Percentiles rank a stretch among this genome's conserved stretches.
These are phyloP conservation scores for Sphinx pinastri DNA, from an alignment of 2,888 invertebrate genomes.

Conservation along the genomic window DNA sequence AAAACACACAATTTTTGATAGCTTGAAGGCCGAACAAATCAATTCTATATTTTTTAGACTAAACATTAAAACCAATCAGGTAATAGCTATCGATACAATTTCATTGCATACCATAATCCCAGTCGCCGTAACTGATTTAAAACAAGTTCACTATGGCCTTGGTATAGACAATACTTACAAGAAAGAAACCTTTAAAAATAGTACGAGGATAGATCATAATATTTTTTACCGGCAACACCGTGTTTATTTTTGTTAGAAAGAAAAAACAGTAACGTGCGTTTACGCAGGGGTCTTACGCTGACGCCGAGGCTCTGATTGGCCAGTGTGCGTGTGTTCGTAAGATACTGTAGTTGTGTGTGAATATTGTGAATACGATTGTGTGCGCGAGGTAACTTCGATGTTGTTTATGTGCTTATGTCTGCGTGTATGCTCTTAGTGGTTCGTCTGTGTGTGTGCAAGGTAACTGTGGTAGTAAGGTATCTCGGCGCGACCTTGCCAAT, in stretches of 20 bases:
- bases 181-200: slow-evolving; percentile 16
- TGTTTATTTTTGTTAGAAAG: slow-evolving; percentile 34
- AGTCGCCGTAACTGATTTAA: too few species aligned
- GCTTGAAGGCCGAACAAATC: too few species aligned
- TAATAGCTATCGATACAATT: too few species aligned
- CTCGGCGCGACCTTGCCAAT: slow-evolving; percentile 44
- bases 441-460: not conserved
- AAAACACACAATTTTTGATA: too few species aligned
- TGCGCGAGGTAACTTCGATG: not conserved
- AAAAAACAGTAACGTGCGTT: slow-evolving; percentile 39
- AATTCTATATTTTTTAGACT: too few species aligned
- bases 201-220: slow-evolving; percentile 14
- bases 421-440: not conserved
- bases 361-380: not conserved
- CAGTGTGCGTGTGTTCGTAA: not conserved
- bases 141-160: slow-evolving; percentile 9
- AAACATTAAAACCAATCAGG: too few species aligned
- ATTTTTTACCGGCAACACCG: slow-evolving; percentile 19
- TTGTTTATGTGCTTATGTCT: not conserved
- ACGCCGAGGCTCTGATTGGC: slow-evolving; percentile 22
- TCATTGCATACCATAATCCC: too few species aligned
- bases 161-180: slow-evolving; percentile 10
- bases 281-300: slow-evolving; percentile 38
- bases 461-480: not conserved
- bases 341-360: too few species aligned